A percentile compares a stretch with the other conserved stretches of the same genome.
These are phyloP conservation scores for Herpetotheres cachinnans DNA, from an alignment of 2,113 vertebrate species.

Conservation along the genomic window DNA sequence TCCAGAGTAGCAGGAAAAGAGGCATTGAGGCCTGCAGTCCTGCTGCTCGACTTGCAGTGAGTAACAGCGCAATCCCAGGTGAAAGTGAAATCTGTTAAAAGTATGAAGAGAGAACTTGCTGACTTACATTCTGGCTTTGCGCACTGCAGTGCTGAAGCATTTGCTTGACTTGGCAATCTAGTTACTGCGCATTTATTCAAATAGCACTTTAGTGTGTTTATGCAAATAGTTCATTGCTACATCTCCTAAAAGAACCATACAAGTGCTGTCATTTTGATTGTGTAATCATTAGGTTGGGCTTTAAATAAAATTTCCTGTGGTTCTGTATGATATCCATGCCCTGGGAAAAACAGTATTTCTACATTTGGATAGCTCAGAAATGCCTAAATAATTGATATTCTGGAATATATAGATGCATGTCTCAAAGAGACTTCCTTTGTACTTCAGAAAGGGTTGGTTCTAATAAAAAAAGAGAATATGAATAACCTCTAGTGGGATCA, in stretches of 20 bases:
- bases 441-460: background rate
- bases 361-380: background rate
- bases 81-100: background rate
- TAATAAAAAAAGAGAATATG: background rate
- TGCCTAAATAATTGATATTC: background rate
- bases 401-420: background rate
- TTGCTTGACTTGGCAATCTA: slow-evolving; percentile 1
- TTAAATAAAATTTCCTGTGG: background rate
- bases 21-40: background rate
- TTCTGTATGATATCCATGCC: background rate
- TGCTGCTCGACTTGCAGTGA: background rate
- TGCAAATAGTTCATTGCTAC: slow-evolving; percentile 33
- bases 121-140: slow-evolving; percentile 1
- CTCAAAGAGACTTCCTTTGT: background rate
- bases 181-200: background rate
- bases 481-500: background rate
- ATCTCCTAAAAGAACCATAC: background rate
- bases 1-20: background rate
- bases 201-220: slow-evolving; percentile 8
- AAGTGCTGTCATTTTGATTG: background rate
- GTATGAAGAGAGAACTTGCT: background rate
- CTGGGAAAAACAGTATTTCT: background rate
- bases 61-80: background rate
- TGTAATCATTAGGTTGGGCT: background rate
- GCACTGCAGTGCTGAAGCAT: slow-evolving; percentile 28